phyloP scores from a whole-genome alignment of 2,888 invertebrate species.

The Autographa gamma region DNA sequence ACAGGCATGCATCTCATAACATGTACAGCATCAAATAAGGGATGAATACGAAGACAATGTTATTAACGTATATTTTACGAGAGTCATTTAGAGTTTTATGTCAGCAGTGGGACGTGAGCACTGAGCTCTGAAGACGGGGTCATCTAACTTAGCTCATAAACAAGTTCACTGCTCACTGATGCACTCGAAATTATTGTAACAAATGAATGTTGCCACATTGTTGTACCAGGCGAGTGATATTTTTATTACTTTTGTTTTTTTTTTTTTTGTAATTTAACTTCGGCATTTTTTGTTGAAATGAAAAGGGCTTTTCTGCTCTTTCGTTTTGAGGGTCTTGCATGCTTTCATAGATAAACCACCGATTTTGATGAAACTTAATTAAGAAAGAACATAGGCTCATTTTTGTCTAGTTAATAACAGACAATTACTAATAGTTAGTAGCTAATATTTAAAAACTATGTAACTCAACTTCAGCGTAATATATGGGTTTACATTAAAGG shows the following conservation, averaged over 20 bases:
- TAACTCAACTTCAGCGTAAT: too few relatives aligned
- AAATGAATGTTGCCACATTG: slow-evolving; percentile 63
- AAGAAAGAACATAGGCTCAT: too few relatives aligned
- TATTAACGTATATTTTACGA: slow-evolving; percentile 66
- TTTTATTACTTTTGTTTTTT: slow-evolving; percentile 8
- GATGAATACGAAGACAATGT: slow-evolving; percentile 63
- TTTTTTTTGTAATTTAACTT: slow-evolving; percentile 8
- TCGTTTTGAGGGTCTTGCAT: too few relatives aligned
- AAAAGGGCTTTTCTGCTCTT: background rate
- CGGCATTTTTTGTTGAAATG: background rate
- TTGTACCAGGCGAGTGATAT: slow-evolving; percentile 23
- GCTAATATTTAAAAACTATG: too few relatives aligned
- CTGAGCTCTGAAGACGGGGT: slow-evolving; percentile 53
- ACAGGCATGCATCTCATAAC: background rate
- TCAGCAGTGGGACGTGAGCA: slow-evolving; percentile 63
- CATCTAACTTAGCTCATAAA: slow-evolving; percentile 77
- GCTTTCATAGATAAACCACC: too few relatives aligned
- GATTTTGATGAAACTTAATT: too few relatives aligned
- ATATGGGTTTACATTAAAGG: too few relatives aligned
- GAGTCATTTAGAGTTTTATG: slow-evolving; percentile 60
- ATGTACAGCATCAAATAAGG: background rate
- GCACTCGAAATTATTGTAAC: slow-evolving; percentile 68
- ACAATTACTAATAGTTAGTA: too few relatives aligned
- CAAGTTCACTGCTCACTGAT: slow-evolving; percentile 63
- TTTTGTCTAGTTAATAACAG: too few relatives aligned